Evolutionary conservation across 1,140 invertebrate genomes (phyloP), one percentile per base, ranked within the genome.

Genomic region (Zaprionus taronus): DNA sequence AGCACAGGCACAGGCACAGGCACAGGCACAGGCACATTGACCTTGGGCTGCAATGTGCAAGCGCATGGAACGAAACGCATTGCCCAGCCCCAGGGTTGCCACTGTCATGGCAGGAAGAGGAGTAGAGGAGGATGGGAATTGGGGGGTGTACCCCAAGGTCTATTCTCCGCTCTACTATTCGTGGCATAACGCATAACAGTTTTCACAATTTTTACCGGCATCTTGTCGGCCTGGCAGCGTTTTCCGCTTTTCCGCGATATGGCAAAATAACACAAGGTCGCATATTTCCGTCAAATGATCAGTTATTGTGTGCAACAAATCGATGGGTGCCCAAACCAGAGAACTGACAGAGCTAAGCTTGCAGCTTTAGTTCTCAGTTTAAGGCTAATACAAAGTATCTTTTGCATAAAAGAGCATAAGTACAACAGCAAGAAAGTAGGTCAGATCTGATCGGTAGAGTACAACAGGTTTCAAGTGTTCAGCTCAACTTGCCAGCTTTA

Each of bases 11-110:
- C 24, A 58, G 73, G 44, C 73, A 76, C 73, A 76, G n/a, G n/a
- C 61, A 57, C 24, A 56, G 38, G 49, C 68, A 56, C 24, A 58
- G 73, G 44, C 73, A 76, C 73, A 76, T 72, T 76, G 73, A 76
- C 73, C 73, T 76, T 76, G 73, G 68, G 68, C 60, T 65, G 73
- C 67, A 72, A 60, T 76, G 73, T 76, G 73, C 73, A 76, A 76
- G 73, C 73, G 73, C 68, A 76, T 76, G 73, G 73, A 76, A 76
- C 61, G 22, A 76, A 75, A 72, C 73, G 68, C 68, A 76, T 64
- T 72, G 67, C 73, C 61, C 61, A 72, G 61, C 61, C 58, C 55
- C 53, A 71, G 61, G 72, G 72, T 75, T 55, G 14, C 17, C 38
- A 17, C 36, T 38, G 36, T 15, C 36, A 17, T n/a, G 6, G 41